Evolutionary conservation across 1,140 invertebrate genomes (phyloP), one percentile per base, ranked within the genome.

Genomic region (Panonychus citri): DNA sequence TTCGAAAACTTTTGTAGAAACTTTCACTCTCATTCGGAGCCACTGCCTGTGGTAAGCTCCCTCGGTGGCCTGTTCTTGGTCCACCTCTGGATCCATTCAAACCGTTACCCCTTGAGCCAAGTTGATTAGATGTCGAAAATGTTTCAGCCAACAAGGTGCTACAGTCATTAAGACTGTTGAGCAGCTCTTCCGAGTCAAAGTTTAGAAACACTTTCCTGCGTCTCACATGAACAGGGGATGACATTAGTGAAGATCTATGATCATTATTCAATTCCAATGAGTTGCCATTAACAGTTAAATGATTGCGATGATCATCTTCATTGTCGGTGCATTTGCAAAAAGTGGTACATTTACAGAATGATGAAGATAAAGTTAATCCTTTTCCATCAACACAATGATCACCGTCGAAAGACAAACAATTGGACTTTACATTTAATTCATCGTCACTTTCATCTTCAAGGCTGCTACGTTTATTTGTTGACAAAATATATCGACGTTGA

Each of bases 371-470:
- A 13, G 43, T 4, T 21, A 46, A 10, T 21, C 43, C 43, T 46
- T 19, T 46, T 2, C 5, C 17, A 43, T 69, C 46, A 30, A 48
- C 54, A 27, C 17, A n/a, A 17, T 34, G 17, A 25, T 56, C 55
- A 12, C 50, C 46, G 19, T 56, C 55, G 19, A 56, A 46, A 37
- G 27, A 51, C 55, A 56, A 50, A 37, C 55, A 56, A 51, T 50
- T 56, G 12, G 21, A 10, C 28, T 30, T 10, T 37, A 26, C 19
- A 10, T n/a, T 7, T 17, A 17, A 37, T 50, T 37, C 25, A n/a
- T 56, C 4, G 46, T 46, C 43, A 46, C 5, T 46, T 46, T 24
- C n/a, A 19, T 17, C 21, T n/a, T 34, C 25, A 53, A 26, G 25
- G 37, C n/a, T 25, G 13, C 37, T 26, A 5, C 24, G 10, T 51